phyloP scores from a whole-genome alignment of 2,888 invertebrate genomes.

The Corythucha ciliata region DNA sequence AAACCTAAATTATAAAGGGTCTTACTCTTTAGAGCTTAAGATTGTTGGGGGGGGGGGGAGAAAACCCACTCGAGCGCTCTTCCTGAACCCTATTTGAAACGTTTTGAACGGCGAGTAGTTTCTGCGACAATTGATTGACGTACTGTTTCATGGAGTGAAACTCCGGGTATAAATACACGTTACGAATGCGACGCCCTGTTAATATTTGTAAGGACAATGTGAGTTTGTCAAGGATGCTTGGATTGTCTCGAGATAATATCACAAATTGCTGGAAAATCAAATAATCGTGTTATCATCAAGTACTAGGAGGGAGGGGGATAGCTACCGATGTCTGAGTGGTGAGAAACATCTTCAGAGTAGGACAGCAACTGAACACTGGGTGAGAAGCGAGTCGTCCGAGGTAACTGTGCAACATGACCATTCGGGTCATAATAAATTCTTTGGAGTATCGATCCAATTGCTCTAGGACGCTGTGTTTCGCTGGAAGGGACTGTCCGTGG shows the following conservation, averaged over 20 bases:
- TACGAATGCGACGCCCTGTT: slow-evolving; percentile 48
- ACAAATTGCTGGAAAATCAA: slow-evolving; percentile 50
- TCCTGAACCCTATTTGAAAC: slow-evolving; percentile 55
- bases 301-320: slow-evolving; percentile 24
- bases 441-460: slow-evolving; percentile 61
- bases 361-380: slow-evolving; percentile 58
- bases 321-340: slow-evolving; percentile 55
- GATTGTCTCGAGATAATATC: slow-evolving; percentile 51
- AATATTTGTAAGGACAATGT: slow-evolving; percentile 51
- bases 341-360: slow-evolving; percentile 54
- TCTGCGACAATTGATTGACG: slow-evolving; percentile 51
- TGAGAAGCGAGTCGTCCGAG: slow-evolving; percentile 56
- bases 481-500: slow-evolving; percentile 57
- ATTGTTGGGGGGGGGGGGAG: not conserved
- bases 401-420: slow-evolving; percentile 56
- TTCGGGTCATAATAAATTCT: slow-evolving; percentile 57
- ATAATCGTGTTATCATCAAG: not conserved
- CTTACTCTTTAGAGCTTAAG: not conserved
- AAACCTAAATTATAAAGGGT: not conserved
- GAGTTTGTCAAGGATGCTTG: slow-evolving; percentile 48
- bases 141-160: slow-evolving; percentile 55
- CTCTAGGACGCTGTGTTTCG: slow-evolving; percentile 56
- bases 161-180: slow-evolving; percentile 46
- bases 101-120: slow-evolving; percentile 52
- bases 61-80: slow-evolving; percentile 47